Evolutionary conservation across 1,140 invertebrate genomes (phyloP), one percentile per base, ranked within the genome.

Genomic region (Bacillus rossius): DNA sequence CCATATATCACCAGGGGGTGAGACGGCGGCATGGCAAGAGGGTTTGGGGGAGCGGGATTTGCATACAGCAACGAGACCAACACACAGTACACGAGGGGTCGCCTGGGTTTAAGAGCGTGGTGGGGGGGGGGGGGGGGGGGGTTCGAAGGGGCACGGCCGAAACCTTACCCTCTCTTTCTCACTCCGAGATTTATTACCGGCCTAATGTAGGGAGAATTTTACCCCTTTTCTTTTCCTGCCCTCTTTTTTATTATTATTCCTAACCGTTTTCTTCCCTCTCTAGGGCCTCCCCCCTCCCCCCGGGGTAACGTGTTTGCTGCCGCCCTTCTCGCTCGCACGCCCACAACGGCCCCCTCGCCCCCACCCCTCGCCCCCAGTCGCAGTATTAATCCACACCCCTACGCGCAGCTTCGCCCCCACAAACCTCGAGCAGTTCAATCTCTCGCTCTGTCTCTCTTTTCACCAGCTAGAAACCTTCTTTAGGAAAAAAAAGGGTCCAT

Each of bases 1-100:
- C 70, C 72, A 72, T 73, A 72, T 72, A 73, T 73, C 72, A 73
- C 71, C 59, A 49, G 42, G 45, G 61, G 17, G 43, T 45, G 23
- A 34, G 29, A 7, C 29, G 29, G 10, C 29, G 29, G 29, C 29
- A 10, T 4, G 4, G 29, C 29, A 34, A 10, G 10, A 10, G 29
- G 29, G 29, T 34, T 4, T 16, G 38, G 42, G 26, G n/a, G 20
- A 41, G n/a, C 17, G 19, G 57, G 52, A 59, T 59, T 59, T 59
- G 57, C 57, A 59, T 59, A 59, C 29, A 59, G 57, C 49, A 54
- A 59, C 55, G 45, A 51, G 45, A 51, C 26, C 45, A 51, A 49
- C 45, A 57, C 45, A 26, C 57, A 51, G 47, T 20, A 59, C 43
- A 54, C 50, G 41, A 25, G 20, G 42, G 23, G 51, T 29, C 29